Evolutionary conservation across 1,140 invertebrate species (phyloP).

Genomic region (Cotesia chilonis): DNA sequence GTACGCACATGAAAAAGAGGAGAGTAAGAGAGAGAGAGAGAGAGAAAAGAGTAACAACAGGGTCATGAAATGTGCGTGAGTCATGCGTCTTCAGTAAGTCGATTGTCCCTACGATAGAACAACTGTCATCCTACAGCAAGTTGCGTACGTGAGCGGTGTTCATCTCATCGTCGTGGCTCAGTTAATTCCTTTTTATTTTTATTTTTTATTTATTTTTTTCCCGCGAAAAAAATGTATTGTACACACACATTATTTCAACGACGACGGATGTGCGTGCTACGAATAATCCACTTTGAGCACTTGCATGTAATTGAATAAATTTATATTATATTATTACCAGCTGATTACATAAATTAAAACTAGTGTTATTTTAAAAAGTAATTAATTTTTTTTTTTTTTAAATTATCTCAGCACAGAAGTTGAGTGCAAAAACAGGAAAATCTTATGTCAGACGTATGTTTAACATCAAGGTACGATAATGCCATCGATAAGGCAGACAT

Average conservation of each 20-base stretch:
- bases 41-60: background rate
- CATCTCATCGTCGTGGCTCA: slow-evolving; percentile 2
- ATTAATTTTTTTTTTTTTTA: no score
- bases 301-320: slow-evolving; percentile 31
- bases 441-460: slow-evolving; percentile 5
- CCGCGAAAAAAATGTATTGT: background rate
- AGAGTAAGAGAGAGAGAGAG: slow-evolving; percentile 8
- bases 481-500: slow-evolving; percentile 61
- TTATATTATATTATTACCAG: slow-evolving; percentile 7
- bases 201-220: slow-evolving; percentile 3
- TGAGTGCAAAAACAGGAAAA: background rate
- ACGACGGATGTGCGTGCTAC: slow-evolving; percentile 34
- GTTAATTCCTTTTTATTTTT: no score
- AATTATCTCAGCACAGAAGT: background rate
- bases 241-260: slow-evolving; percentile 8
- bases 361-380: background rate
- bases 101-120: slow-evolving; percentile 36
- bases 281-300: slow-evolving; percentile 19
- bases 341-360: slow-evolving; percentile 24
- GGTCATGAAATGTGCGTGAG: slow-evolving; percentile 25
- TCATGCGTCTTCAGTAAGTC: slow-evolving; percentile 33
- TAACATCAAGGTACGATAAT: background rate
- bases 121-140: slow-evolving; percentile 27
- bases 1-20: background rate
- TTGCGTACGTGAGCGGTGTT: slow-evolving; percentile 29